phyloP scores from a whole-genome alignment of 2,113 vertebrate genomes.

The Amphiprion ocellaris region DNA sequence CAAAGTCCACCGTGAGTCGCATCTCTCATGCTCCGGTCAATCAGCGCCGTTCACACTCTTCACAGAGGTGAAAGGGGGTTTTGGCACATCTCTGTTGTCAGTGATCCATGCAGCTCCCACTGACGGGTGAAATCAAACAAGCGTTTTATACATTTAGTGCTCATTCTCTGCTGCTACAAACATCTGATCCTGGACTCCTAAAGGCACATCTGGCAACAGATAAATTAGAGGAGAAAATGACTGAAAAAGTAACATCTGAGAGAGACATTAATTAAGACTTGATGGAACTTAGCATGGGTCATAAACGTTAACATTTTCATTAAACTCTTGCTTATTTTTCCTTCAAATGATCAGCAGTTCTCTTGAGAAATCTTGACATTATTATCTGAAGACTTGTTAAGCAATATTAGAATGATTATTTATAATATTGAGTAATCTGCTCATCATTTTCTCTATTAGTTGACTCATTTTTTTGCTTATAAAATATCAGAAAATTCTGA shows the following conservation, averaged over 20 bases:
- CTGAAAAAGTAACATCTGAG: neutral
- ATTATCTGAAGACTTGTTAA: neutral
- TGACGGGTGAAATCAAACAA: neutral
- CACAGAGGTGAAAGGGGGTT: conserved; percentile 33
- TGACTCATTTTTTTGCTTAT: too few relatives aligned
- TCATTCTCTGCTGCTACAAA: neutral
- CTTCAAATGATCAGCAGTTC: neutral
- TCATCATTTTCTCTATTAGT: neutral
- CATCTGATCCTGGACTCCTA: conserved; percentile 73
- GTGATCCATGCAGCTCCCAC: conserved; percentile 23
- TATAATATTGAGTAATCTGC: neutral
- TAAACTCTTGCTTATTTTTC: neutral
- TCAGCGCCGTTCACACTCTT: conserved; percentile 29
- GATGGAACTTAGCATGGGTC: neutral
- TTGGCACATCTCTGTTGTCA: conserved; percentile 24
- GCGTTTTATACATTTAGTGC: conserved; percentile 6
- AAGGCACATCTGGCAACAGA: conserved; percentile 73
- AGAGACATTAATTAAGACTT: neutral
- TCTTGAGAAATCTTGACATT: neutral
- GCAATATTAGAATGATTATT: neutral
- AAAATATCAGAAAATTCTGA: neutral
- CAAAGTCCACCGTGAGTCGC: conserved; percentile 29
- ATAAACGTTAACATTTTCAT: neutral
- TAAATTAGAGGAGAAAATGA: neutral
- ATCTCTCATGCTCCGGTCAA: conserved; percentile 24